Evolutionary conservation across 2,888 invertebrate species (phyloP).

Genomic region (Cacoxenus indagator): DNA sequence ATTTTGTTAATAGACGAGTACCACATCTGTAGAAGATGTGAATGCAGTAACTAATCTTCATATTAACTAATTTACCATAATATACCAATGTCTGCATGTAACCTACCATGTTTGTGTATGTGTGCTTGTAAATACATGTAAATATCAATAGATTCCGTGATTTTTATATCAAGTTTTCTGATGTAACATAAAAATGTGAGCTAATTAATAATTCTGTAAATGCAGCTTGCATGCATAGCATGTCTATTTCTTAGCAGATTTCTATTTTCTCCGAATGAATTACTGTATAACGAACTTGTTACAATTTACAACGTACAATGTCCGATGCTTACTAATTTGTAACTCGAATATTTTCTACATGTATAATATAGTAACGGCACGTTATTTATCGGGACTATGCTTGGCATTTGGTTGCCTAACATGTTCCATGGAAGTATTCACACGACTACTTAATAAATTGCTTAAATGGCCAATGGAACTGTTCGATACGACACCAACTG

Average conservation of each 20-base stretch:
- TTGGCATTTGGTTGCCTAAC: constrained; percentile 71
- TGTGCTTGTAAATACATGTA: too few relatives aligned
- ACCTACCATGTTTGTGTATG: too few relatives aligned
- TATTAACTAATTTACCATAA: too few relatives aligned
- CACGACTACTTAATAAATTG: constrained; percentile 75
- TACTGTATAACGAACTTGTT: not conserved
- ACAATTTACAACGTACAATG: not conserved
- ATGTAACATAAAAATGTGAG: too few relatives aligned
- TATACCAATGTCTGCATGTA: too few relatives aligned
- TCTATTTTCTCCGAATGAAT: not conserved
- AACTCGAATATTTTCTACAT: not conserved
- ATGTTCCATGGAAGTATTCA: constrained; percentile 77
- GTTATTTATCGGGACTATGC: constrained; percentile 67
- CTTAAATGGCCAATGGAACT: constrained; percentile 80
- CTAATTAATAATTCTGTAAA: not conserved
- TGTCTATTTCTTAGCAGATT: constrained; percentile 14
- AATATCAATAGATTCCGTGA: too few relatives aligned
- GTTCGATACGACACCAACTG: constrained; percentile 84
- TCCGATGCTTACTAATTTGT: not conserved
- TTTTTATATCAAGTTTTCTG: too few relatives aligned
- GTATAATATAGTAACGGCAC: constrained; percentile 59
- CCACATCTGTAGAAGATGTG: too few relatives aligned
- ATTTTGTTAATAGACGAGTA: too few relatives aligned
- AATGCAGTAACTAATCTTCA: too few relatives aligned
- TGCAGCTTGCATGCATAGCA: constrained; percentile 35